Evolutionary conservation across 1,140 invertebrate genomes (phyloP), one percentile per base, ranked within the genome.

Genomic region (Wiebesia pumilae): DNA sequence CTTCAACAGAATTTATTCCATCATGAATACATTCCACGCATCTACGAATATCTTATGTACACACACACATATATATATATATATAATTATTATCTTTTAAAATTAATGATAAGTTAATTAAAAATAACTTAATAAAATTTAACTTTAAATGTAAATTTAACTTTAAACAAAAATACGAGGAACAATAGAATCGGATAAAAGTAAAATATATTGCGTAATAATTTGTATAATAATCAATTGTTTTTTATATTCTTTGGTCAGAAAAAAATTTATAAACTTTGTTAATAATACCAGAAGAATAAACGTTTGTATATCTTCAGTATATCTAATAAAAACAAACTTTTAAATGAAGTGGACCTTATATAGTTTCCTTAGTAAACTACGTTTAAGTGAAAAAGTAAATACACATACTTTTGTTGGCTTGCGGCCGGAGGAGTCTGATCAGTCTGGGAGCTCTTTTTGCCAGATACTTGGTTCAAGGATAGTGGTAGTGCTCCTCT

Each of bases 381-480:
- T 84, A 84, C 38, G 47, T 84, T 75, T 85, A 79, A 85, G 84
- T 58, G 78, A 86, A 86, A 86, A 86, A 86, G 80, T 82, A 77
- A 82, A 82, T 77, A 77, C 69, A 77, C 85, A 62, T 86, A 86
- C 85, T 86, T 86, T 30, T 65, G 83, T 43, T 75, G 69, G 43
- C 62, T 77, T 51, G 30, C 79, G 24, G 1, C 6, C 40, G 62
- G 2, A n/a, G 43, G 3, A 71, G 33, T 21, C 40, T 58, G 54
- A 65, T 81, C 69, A 40, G 24, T 1, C 21, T 40, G n/a, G 16
- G 62, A 62, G 40, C 30, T 79, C 85, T 81, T 82, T 78, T 81
- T 82, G 30, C 30, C 27, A 38, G 33, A 1, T 4, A 14, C 21
- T 58, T 58, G 81, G 24, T 40, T 67, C 77, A 43, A 21, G 30